Evolutionary conservation across 35 echinoderm and acorn worm species (phyloP), one percentile per base, ranked within the genome.

Genomic region (Apostichopus japonicus): DNA sequence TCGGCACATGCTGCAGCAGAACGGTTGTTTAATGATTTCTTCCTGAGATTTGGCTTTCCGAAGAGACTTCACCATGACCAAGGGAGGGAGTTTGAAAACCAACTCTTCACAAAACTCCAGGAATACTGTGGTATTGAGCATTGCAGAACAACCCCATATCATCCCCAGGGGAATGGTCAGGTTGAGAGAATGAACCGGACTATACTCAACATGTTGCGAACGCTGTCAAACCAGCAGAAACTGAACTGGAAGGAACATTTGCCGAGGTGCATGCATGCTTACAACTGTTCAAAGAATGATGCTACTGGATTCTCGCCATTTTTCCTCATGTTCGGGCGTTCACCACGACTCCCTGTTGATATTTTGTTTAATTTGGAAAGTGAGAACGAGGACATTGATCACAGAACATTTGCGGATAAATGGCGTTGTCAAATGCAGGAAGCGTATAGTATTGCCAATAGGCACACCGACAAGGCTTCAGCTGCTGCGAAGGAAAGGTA

Each of bases 151-250:
- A 93, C 79, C 6, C 92, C 80, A 16, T 93, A 93, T 77, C 82
- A 93, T 62, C 92, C 80, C 8, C 56, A 93, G 52, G 92, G 92
- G 0, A 93, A 93, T 86, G 79, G 75, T 4, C 90, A 92, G 8
- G 56, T 58, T 2, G 90, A 92, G 25, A 13, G 73, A 11, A 58
- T 58, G 56, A 58, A 58, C 56, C 56, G 56, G 92, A 59, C 88
- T 90, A 3, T 96, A 96, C 84, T 93, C 94, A 65, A 78, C 71
- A n/a, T 95, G 67, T 55, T n/a, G n/a, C n/a, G n/a, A n/a, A n/a
- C n/a, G n/a, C n/a, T n/a, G n/a, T n/a, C n/a, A n/a, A n/a, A n/a
- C n/a, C n/a, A n/a, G n/a, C n/a, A n/a, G n/a, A n/a, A n/a, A n/a
- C n/a, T n/a, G n/a, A n/a, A n/a, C n/a, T n/a, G n/a, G n/a, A n/a